These are phyloP conservation scores for Ormia ochracea DNA, from an alignment of 2,888 invertebrate genomes.

Conservation along the genomic window DNA sequence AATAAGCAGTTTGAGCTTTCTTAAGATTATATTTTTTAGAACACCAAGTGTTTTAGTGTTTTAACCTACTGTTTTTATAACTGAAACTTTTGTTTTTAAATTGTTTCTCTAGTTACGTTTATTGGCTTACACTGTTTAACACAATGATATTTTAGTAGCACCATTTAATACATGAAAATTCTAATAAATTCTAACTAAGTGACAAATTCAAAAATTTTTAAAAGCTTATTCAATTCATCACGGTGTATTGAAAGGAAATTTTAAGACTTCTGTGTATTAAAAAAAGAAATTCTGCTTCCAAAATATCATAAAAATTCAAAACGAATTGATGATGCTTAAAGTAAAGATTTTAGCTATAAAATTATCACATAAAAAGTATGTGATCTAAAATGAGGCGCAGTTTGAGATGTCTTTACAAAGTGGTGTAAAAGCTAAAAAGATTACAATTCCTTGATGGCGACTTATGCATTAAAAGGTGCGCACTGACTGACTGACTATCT, in stretches of 20 bases:
- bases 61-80: constrained; percentile 34
- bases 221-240: neutral
- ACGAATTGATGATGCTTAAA: neutral
- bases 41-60: constrained; percentile 6
- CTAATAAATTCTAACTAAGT: neutral
- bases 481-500: too few species aligned
- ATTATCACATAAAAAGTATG: neutral
- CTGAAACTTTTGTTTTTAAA: neutral
- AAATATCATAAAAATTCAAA: neutral
- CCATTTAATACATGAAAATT: neutral
- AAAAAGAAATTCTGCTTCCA: neutral
- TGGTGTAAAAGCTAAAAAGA: too few species aligned
- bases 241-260: neutral
- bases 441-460: too few species aligned
- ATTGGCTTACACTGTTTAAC: neutral
- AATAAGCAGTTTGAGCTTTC: constrained; percentile 3
- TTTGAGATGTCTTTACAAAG: too few species aligned
- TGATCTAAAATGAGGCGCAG: too few species aligned
- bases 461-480: too few species aligned
- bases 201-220: neutral
- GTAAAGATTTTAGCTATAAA: neutral
- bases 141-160: neutral
- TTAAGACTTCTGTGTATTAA: neutral
- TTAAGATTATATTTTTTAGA: neutral
- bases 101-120: neutral